phyloP scores from a whole-genome alignment of 1,140 invertebrate genomes.

The Drosophila bifasciata region DNA sequence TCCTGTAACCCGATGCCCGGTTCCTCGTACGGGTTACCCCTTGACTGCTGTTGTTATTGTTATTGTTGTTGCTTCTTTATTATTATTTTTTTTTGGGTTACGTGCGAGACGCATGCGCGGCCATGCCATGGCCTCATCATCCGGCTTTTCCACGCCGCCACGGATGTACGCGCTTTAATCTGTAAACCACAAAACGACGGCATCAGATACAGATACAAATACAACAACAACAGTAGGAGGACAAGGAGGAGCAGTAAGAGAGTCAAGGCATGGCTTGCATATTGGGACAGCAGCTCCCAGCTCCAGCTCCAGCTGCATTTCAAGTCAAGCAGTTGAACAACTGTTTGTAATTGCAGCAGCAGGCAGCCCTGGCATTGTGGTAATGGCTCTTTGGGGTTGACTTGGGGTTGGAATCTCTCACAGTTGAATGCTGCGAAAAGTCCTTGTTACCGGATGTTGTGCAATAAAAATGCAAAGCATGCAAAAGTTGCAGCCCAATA shows the following conservation, averaged over 20 bases:
- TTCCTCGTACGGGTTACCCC: conserved; percentile 12
- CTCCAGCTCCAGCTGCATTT: conserved; percentile 58
- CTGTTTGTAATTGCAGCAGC: conserved; percentile 76
- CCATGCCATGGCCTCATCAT: conserved; percentile 51
- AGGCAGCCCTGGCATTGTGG: conserved; percentile 51
- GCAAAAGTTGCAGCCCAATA: conserved; percentile 59
- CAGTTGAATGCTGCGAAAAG: conserved; percentile 66
- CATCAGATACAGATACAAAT: conserved; percentile 59
- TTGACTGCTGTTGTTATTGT: not conserved
- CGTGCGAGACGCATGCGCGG: conserved; percentile 60
- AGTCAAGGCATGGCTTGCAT: not conserved
- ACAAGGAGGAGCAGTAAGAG: not conserved
- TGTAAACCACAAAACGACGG: conserved; percentile 70
- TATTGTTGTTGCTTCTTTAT: not conserved
- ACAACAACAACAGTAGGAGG: conserved; percentile 24
- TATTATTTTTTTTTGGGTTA: not conserved
- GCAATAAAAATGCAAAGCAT: conserved; percentile 78
- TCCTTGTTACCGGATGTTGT: conserved; percentile 78
- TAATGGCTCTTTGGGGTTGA: conserved; percentile 53
- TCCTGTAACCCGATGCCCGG: conserved; percentile 22
- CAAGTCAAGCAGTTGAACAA: conserved; percentile 80
- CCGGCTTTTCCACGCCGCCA: conserved; percentile 60
- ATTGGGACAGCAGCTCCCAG: conserved; percentile 25
- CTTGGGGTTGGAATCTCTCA: conserved; percentile 52
- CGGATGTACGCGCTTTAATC: conserved; percentile 77